Evolutionary conservation across 2,797 vertebrate genomes (phyloP), one percentile per base, ranked within the genome.

Genomic region (Sebastes glaucus): DNA sequence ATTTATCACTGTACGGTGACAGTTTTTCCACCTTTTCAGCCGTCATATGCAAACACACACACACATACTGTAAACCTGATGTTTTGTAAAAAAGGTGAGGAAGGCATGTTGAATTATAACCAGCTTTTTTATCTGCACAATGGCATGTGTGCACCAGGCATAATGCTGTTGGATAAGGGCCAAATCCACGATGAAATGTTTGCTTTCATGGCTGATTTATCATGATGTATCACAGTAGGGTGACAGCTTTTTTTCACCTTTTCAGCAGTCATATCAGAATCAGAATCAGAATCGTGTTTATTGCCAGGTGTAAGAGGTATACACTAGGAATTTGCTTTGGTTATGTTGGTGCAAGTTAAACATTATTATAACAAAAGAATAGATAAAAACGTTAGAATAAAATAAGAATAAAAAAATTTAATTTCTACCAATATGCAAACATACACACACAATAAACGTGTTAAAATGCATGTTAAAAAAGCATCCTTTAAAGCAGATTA

Each of bases 231-330:
- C 22, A 3, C 0, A 49, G 59, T 13, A 0, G 28, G 28, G 68
- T 68, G 78, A 74, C 69, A 72, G 56, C 35, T 38, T 35, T 2
- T 13, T 7, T 6, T 16, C 55, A 22, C 28, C 35, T 82, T 52
- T 49, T 9, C 62, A 56, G 16, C 64, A 68, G 4, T 53, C 25
- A 20, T 49, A 6, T 10, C 35, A 38, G 13, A 38, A 38, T 38
- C 35, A 38, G 13, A 38, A 38, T 38, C 35, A 38, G 35, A 38
- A 38, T 14, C 35, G 35, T 38, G 35, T 38, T 38, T 38, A 38
- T 38, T 38, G 13, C 13, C 38, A 42, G 38, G 38, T 42, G 38
- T 42, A 42, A 14, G 13, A 14, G 13, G 38, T 42, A 42, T 14
- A 42, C 38, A 14, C 38, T 42, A 42, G 38, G 38, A 42, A 42